Evolutionary conservation across 2,113 vertebrate genomes (phyloP).

Genomic region (Sialia sialis): DNA sequence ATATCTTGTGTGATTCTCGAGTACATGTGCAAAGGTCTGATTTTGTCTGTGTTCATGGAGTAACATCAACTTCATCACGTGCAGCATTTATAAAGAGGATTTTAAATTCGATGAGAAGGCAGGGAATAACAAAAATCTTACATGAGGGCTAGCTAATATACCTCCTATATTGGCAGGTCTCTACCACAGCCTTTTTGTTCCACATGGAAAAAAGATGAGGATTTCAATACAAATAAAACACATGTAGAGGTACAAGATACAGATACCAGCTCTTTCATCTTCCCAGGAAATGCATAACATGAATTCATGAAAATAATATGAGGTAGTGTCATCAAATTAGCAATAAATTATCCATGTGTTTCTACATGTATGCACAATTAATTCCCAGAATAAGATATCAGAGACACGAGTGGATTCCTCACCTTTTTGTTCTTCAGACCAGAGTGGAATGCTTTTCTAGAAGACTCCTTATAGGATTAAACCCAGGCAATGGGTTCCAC

Average conservation of each 20-base stretch:
- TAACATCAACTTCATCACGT: not conserved
- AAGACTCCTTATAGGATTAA: not conserved
- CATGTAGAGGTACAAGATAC: not conserved
- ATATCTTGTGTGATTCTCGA: not conserved
- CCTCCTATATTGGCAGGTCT: not conserved
- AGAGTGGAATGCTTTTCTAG: not conserved
- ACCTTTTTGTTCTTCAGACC: not conserved
- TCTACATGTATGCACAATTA: not conserved
- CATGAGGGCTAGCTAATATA: not conserved
- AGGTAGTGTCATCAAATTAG: not conserved
- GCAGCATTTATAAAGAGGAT: not conserved
- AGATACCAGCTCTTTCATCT: not conserved
- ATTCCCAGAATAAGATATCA: not conserved
- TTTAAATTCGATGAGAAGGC: not conserved
- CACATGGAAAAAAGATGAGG: not conserved
- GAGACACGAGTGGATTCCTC: not conserved
- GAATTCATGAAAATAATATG: not conserved
- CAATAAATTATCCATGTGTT: not conserved
- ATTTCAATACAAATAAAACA: not conserved
- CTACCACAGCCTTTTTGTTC: not conserved
- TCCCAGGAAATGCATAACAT: not conserved
- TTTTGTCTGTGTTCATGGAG: not conserved
- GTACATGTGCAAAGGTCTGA: fast-evolving
- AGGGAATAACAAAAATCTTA: not conserved
- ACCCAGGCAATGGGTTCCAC: not conserved